Evolutionary conservation across 2,113 vertebrate genomes (phyloP), one percentile per base, ranked within the genome.

Genomic region (Chaetura pelagica): DNA sequence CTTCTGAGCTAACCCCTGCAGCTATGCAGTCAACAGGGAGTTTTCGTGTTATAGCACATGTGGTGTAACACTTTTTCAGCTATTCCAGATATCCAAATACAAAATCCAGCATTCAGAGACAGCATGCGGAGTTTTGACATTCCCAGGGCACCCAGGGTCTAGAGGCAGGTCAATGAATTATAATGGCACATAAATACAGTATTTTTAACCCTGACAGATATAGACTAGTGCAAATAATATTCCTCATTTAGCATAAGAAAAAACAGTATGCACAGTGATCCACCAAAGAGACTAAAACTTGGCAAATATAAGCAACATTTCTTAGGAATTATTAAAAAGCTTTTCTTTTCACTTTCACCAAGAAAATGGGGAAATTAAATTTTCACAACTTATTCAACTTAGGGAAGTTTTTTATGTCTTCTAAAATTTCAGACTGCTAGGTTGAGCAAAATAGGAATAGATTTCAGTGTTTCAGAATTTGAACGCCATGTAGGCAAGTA

Each of bases 171-270:
- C 59, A 91, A 93, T 68, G 35, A 51, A 62, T 89, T 91, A 62
- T 69, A 95, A 81, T 68, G 42, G 71, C 29, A 72, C 24, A 92
- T 42, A 91, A 90, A 78, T 64, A 91, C 2, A 54, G 24, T 48
- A 59, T 78, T 95, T 96, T 92, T 84, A 92, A 92, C 51, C n/a
- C 35, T 68, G 63, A 58, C 19, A 92, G 38, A 77, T 58, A 32
- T 54, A 54, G 89, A 66, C 38, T 48, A 71, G 20, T 75, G 10
- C 12, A 9, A 90, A 7, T 48, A 85, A 82, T 58, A 48, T 76
- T 90, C 71, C 30, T 66, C 4, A 63, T 68, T 91, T 81, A 12
- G 30, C n/a, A 5, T 61, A 91, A 79, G 51, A 84, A 13, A 72
- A 87, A 94, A 42, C 26, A 79, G 5, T 62, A 29, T 32, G 18